Evolutionary conservation across 2,113 vertebrate genomes (phyloP).

Genomic region (Dromaius novaehollandiae): DNA sequence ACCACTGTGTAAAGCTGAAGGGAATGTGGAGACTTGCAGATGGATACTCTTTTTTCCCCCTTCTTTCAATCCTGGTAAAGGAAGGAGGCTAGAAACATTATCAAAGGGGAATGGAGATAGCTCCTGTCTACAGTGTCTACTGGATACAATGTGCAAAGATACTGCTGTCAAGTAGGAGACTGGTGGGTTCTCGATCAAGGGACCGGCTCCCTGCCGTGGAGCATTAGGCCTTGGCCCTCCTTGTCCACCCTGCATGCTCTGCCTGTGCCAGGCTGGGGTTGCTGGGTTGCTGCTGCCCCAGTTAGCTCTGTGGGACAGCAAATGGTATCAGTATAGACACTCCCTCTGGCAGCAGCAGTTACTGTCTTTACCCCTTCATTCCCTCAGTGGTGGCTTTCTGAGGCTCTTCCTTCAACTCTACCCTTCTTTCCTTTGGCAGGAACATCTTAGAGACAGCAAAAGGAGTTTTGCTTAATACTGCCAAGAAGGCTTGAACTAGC

Average conservation of each 20-base stretch:
- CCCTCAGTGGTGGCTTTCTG: rapidly evolving
- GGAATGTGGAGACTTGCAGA: background rate
- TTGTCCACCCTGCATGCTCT: background rate
- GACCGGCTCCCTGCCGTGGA: background rate
- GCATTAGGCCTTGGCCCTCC: background rate
- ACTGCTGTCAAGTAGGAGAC: background rate
- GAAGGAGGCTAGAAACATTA: background rate
- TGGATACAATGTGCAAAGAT: background rate
- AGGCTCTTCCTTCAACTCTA: background rate
- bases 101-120: background rate
- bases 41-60: background rate
- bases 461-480: background rate
- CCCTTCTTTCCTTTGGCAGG: background rate
- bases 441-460: background rate
- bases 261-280: background rate
- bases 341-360: background rate
- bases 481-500: background rate
- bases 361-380: background rate
- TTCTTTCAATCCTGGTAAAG: background rate
- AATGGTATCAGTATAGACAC: background rate
- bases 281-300: background rate
- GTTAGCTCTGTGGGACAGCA: background rate
- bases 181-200: background rate
- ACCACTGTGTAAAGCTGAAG: background rate
- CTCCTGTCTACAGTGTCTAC: background rate